These are phyloP conservation scores for Nomada goodeniana DNA, from an alignment of 2,888 invertebrate genomes.

Conservation along the genomic window DNA sequence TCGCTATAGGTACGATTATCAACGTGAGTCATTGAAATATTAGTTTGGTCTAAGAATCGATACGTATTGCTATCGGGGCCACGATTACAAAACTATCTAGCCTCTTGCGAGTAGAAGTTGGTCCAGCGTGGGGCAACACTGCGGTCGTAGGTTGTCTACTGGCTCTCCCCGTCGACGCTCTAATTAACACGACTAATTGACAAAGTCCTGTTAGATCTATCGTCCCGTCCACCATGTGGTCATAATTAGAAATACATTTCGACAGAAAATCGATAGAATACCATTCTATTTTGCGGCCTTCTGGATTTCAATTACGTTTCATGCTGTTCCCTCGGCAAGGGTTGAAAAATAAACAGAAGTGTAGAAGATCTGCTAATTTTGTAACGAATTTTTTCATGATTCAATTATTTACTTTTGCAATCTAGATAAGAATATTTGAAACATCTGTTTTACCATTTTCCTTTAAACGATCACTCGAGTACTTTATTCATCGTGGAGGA, in stretches of 20 bases:
- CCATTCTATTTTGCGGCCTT: not conserved
- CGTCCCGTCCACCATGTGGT: conserved; percentile 58
- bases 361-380: too few relatives aligned
- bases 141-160: conserved; percentile 62
- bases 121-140: conserved; percentile 60
- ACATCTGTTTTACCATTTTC: too few relatives aligned
- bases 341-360: too few relatives aligned
- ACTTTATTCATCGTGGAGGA: too few relatives aligned
- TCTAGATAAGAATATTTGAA: too few relatives aligned
- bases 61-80: conserved; percentile 45
- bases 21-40: conserved; percentile 65
- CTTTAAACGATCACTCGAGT: too few relatives aligned
- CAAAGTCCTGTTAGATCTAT: conserved; percentile 67
- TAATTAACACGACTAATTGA: conserved; percentile 73
- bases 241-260: conserved; percentile 61
- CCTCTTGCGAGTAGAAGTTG: conserved; percentile 64
- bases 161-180: conserved; percentile 54
- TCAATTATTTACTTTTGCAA: too few relatives aligned
- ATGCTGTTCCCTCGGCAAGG: too few relatives aligned
- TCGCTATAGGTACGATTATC: conserved; percentile 18
- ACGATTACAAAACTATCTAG: conserved; percentile 66
- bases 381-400: too few relatives aligned
- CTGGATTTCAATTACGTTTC: too few relatives aligned
- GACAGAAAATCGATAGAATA: conserved; percentile 19
- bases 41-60: conserved; percentile 59